Conservation (phyloP, 35 echinoderm and acorn worm species). For the Strongylocentrotus purpuratus region DNA sequence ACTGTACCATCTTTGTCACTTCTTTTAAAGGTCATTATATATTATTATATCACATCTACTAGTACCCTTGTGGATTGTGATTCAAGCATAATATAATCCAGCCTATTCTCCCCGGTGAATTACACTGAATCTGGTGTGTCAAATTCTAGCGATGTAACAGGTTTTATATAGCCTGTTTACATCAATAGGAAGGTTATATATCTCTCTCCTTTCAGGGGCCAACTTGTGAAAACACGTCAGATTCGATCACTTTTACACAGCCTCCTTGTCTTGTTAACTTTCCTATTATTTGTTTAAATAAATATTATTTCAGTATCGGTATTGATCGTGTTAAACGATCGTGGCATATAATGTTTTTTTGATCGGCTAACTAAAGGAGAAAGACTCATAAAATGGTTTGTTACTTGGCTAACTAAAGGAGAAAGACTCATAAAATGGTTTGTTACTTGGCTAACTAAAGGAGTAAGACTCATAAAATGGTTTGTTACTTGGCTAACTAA, state of each 20-base stretch:
- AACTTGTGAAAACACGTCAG: background rate
- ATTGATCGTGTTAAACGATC: too few species aligned
- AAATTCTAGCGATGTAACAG: constrained; percentile 4
- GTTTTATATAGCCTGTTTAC: background rate
- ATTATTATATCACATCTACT: background rate
- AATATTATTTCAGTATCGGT: too few species aligned
- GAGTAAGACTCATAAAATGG: too few species aligned
- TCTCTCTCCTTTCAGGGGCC: background rate
- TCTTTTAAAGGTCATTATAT: constrained; percentile 19
- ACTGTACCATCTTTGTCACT: background rate
- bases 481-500: too few species aligned
- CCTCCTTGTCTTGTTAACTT: background rate
- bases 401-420: too few species aligned
- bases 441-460: too few species aligned
- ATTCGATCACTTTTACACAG: background rate
- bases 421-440: too few species aligned
- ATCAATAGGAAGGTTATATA: background rate
- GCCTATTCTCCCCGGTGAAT: background rate
- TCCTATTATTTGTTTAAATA: too few species aligned
- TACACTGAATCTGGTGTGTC: background rate
- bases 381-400: too few species aligned
- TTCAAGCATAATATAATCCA: background rate
- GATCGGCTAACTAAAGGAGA: too few species aligned
- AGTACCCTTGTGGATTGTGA: background rate
- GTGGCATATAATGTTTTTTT: too few species aligned